Evolutionary conservation across 2,113 vertebrate species (phyloP), one percentile per base, ranked within the genome.

Genomic region (Scortum barcoo): DNA sequence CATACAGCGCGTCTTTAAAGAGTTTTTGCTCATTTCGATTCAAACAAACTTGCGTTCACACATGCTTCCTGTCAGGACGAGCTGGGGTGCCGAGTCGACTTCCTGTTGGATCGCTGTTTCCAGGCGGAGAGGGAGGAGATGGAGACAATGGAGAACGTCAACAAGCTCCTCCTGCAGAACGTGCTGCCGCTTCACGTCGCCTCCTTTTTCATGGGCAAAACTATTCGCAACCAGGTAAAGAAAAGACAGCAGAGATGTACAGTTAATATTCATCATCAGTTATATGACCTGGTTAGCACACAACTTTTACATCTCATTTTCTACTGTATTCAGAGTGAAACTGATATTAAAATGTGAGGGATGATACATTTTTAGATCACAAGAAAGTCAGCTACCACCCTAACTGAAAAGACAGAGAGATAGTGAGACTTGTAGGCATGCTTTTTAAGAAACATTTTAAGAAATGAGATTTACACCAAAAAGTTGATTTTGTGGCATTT

Each of bases 71-170:
- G 2, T 33, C 83, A 98, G 97, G 97, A 97, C 1, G 97, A 98
- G 83, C 94, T 97, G 81, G 93, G 95, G 8, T 96, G 95, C 76
- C 96, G 97, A 0, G 92, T 97, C 2, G 97, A 98, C 84, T 98
- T 98, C 91, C 94, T 97, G 78, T 91, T 97, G 94, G 94, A 96
- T 72, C 95, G 92, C 61, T 97, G 96, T 36, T 97, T 98, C 86
- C 84, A 95, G 54, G 84, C 90, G 53, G 97, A 97, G 84, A 72
- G 83, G 0, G 97, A 97, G 33, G 95, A 97, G 80, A 97, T 97
- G 78, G 97, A 98, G 91, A 97, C 93, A 0, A 96, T 97, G 92
- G 96, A 97, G 91, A 97, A 97, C 42, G 91, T 97, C 61, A 98
- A 97, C 82, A 94, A 94, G 65, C 95, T 97, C n/a, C 95, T 98